These are phyloP conservation scores for Drosophila phalerata DNA, from an alignment of 2,888 invertebrate genomes.

Conservation along the genomic window DNA sequence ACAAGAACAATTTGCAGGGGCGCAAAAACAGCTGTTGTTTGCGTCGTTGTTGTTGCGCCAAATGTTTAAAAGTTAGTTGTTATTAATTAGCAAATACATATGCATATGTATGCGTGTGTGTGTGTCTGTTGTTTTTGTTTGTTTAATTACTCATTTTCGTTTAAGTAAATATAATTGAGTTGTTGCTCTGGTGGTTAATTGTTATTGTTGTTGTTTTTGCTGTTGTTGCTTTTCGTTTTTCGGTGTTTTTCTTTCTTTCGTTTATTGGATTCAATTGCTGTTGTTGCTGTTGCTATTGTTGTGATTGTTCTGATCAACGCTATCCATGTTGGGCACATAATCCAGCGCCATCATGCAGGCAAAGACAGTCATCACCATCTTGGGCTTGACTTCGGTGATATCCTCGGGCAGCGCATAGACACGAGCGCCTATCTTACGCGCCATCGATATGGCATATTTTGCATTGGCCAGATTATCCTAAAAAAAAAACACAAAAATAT, in stretches of 20 bases:
- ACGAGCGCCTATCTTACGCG: slow-evolving; percentile 97
- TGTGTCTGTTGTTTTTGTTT: slow-evolving; percentile 20
- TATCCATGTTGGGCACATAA: slow-evolving; percentile 95
- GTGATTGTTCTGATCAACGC: slow-evolving; percentile 84
- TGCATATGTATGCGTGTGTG: slow-evolving; percentile 18
- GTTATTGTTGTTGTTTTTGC: slow-evolving; percentile 15
- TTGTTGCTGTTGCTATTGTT: slow-evolving; percentile 63
- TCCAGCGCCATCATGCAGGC: slow-evolving; percentile 99
- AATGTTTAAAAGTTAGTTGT: slow-evolving; percentile 35
- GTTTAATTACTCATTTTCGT: slow-evolving; percentile 44
- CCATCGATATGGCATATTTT: slow-evolving; percentile 99
- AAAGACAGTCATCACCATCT: slow-evolving; percentile 99
- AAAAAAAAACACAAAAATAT: slow-evolving; percentile 37
- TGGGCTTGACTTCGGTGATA: slow-evolving; percentile 98
- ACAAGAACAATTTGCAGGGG: slow-evolving; percentile 42
- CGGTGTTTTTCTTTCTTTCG: not conserved
- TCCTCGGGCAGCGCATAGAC: slow-evolving; percentile 99
- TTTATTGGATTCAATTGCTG: slow-evolving; percentile 36
- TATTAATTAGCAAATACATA: slow-evolving; percentile 56
- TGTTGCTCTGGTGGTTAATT: slow-evolving; percentile 30
- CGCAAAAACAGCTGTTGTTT: slow-evolving; percentile 23
- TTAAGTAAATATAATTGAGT: slow-evolving; percentile 48
- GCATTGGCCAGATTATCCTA: slow-evolving; percentile 98
- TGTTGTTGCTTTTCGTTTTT: slow-evolving; percentile 22
- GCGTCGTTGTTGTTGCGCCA: slow-evolving; percentile 32